Evolutionary conservation across 2,888 invertebrate genomes (phyloP).

Genomic region (Thyatira batis): DNA sequence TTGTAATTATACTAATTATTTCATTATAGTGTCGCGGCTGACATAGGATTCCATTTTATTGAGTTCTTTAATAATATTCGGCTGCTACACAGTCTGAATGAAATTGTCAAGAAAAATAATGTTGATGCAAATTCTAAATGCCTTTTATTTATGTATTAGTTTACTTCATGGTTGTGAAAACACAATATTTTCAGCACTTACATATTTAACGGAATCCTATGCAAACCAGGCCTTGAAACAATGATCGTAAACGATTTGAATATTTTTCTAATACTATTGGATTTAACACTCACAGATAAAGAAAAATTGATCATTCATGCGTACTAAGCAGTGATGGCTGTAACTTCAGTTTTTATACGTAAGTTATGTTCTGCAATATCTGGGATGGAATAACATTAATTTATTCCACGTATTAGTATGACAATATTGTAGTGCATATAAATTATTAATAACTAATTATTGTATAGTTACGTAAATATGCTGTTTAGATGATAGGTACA

Average conservation of each 20-base stretch:
- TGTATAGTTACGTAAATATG: constrained; percentile 53
- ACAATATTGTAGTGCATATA: constrained; percentile 71
- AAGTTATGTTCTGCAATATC: constrained; percentile 63
- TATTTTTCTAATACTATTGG: constrained; percentile 75
- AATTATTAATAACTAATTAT: constrained; percentile 55
- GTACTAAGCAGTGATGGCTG: constrained; percentile 53
- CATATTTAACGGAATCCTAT: constrained; percentile 33
- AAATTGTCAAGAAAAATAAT: too few relatives aligned
- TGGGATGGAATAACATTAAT: constrained; percentile 66
- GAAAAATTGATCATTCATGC: constrained; percentile 38
- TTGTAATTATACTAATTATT: constrained; percentile 24
- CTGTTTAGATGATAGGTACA: constrained; percentile 62
- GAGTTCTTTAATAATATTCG: not conserved
- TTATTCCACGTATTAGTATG: constrained; percentile 67
- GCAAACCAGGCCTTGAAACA: constrained; percentile 26
- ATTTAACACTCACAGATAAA: constrained; percentile 37
- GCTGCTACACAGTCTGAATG: too few relatives aligned
- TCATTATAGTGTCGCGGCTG: constrained; percentile 8
- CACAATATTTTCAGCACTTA: not conserved
- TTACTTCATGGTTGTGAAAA: constrained; percentile 10
- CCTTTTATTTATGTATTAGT: not conserved
- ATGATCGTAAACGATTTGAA: constrained; percentile 50
- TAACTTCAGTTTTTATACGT: constrained; percentile 41
- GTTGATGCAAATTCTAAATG: too few relatives aligned
- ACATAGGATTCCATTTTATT: constrained; percentile 33